Conservation (phyloP, 2,797 vertebrate genomes). For the Poecile montanus region DNA sequence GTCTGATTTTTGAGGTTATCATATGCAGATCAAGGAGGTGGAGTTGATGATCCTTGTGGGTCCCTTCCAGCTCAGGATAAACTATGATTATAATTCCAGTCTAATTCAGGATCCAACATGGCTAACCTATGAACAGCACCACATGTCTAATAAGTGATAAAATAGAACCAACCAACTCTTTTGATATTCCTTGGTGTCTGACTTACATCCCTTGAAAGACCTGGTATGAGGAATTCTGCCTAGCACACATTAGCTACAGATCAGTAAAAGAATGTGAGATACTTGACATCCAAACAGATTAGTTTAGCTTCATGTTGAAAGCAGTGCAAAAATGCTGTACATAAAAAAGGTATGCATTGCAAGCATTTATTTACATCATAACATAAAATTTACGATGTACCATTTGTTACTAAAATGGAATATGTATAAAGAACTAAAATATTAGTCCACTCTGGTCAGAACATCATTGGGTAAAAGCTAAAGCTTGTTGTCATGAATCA, state of each 20-base stretch:
- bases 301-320: not conserved
- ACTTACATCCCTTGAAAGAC: not conserved
- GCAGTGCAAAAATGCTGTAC: not conserved
- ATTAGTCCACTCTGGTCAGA: not conserved
- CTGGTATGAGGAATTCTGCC: not conserved
- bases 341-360: not conserved
- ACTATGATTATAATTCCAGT: not conserved
- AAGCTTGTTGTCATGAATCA: not conserved
- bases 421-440: not conserved
- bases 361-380: not conserved
- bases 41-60: not conserved
- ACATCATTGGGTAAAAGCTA: not conserved
- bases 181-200: not conserved
- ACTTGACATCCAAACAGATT: not conserved
- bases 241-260: not conserved
- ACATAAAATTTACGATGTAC: not conserved
- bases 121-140: not conserved
- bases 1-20: not conserved
- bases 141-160: rapidly evolving
- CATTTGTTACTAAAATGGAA: not conserved
- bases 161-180: not conserved
- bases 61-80: not conserved
- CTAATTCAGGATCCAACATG: not conserved
- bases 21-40: not conserved
- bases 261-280: not conserved